A percentile compares a stretch with the other conserved stretches of the same genome.
These are phyloP conservation scores for Bugulina stolonifera DNA, from an alignment of 2,888 invertebrate genomes.

Conservation along the genomic window DNA sequence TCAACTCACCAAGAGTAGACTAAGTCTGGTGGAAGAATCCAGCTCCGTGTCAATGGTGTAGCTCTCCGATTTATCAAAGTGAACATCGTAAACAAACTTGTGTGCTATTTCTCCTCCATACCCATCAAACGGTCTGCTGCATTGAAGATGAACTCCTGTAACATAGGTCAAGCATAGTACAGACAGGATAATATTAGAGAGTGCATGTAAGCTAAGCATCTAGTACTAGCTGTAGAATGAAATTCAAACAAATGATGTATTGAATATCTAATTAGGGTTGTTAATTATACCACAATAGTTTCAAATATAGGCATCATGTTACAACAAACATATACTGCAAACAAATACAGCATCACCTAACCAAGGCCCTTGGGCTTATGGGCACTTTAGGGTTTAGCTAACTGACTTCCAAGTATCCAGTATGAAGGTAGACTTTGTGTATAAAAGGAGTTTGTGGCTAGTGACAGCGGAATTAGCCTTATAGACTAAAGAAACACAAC, in stretches of 20 bases:
- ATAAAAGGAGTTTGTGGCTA: no score
- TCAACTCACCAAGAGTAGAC: constrained; percentile 11
- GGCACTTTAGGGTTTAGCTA: no score
- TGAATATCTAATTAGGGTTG: background rate
- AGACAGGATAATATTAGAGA: background rate
- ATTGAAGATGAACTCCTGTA: constrained; percentile 49
- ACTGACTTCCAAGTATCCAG: no score
- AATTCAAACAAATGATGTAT: background rate
- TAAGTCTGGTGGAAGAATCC: background rate
- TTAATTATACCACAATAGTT: background rate
- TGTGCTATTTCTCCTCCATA: constrained; percentile 53
- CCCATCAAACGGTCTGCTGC: constrained; percentile 52
- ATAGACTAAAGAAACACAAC: no score
- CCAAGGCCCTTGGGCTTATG: no score
- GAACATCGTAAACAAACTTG: constrained; percentile 48
- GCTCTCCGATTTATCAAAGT: constrained; percentile 54
- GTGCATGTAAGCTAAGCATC: no score
- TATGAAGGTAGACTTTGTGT: no score
- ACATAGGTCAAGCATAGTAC: background rate
- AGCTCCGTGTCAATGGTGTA: constrained; percentile 31
- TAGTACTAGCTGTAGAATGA: no score
- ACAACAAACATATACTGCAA: background rate
- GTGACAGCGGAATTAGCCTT: no score
- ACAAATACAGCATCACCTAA: background rate
- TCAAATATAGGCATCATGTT: background rate